Percentiles rank a stretch among this genome's conserved stretches.
These are phyloP conservation scores for Perccottus glenii DNA, from an alignment of 2,113 vertebrate genomes.

Conservation along the genomic window DNA sequence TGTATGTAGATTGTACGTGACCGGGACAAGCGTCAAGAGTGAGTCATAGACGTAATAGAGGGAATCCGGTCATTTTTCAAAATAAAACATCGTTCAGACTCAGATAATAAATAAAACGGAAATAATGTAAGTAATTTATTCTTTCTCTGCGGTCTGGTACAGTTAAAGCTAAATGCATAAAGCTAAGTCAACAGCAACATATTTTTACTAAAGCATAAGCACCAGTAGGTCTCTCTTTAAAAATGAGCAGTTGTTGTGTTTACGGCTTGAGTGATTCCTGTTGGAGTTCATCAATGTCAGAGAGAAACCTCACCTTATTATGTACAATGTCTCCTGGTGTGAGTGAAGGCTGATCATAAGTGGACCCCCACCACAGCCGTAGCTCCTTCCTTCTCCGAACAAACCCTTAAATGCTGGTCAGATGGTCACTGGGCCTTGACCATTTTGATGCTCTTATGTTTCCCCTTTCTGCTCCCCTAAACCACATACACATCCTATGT, in stretches of 20 bases:
- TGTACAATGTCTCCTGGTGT: slow-evolving; percentile 29
- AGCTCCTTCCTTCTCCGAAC: slow-evolving; percentile 30
- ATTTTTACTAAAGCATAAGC: neutral
- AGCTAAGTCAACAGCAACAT: too few relatives aligned
- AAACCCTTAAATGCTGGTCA: slow-evolving; percentile 53
- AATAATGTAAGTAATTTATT: too few relatives aligned
- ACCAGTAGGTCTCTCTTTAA: slow-evolving; percentile 9
- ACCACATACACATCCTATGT: slow-evolving; percentile 6
- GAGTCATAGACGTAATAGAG: too few relatives aligned
- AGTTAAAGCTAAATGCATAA: too few relatives aligned
- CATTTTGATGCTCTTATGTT: slow-evolving; percentile 8
- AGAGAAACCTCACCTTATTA: slow-evolving; percentile 14
- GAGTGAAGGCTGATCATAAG: slow-evolving; percentile 35
- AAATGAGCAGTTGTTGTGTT: slow-evolving; percentile 8
- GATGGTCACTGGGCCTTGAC: slow-evolving; percentile 60
- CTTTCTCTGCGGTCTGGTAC: too few relatives aligned
- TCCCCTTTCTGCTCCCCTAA: neutral
- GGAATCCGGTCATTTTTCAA: too few relatives aligned
- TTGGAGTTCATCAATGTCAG: slow-evolving; percentile 56
- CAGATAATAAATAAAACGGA: too few relatives aligned
- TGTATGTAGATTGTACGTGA: too few relatives aligned
- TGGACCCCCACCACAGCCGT: slow-evolving; percentile 16
- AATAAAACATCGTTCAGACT: too few relatives aligned
- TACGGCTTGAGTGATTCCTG: slow-evolving; percentile 41
- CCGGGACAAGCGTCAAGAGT: too few relatives aligned